These are phyloP conservation scores for Dilophus febrilis DNA, from an alignment of 2,888 invertebrate genomes.

Conservation along the genomic window DNA sequence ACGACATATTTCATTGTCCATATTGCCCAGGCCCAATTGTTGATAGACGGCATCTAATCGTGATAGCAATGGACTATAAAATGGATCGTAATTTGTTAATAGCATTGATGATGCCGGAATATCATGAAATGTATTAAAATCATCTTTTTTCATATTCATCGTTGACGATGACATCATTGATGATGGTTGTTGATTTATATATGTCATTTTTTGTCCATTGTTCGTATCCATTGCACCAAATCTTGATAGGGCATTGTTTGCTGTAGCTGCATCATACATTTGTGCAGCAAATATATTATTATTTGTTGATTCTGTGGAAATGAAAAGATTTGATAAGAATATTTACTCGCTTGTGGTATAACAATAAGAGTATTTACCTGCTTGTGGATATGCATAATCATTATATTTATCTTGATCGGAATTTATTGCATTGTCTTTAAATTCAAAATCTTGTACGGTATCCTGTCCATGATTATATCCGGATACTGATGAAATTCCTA, in stretches of 20 bases:
- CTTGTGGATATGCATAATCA: constrained; percentile 20
- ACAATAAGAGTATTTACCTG: constrained; percentile 3
- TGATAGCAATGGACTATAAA: constrained; percentile 73
- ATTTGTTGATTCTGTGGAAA: constrained; percentile 30
- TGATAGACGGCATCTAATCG: constrained; percentile 71
- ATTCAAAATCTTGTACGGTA: constrained; percentile 50
- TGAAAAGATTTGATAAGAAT: background rate
- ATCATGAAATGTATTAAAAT: constrained; percentile 73
- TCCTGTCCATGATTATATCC: constrained; percentile 27
- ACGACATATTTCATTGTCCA: constrained; percentile 49
- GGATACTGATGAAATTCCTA: constrained; percentile 25
- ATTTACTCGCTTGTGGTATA: background rate
- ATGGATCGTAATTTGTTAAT: constrained; percentile 74
- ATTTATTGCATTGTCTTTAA: constrained; percentile 49
- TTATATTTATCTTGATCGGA: constrained; percentile 25
- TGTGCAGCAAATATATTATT: constrained; percentile 16
- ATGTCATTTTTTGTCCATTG: constrained; percentile 41
- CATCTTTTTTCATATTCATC: constrained; percentile 31
- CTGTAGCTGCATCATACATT: constrained; percentile 18
- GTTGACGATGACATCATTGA: constrained; percentile 43
- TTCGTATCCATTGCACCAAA: constrained; percentile 41
- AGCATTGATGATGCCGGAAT: constrained; percentile 69
- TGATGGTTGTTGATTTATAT: constrained; percentile 35
- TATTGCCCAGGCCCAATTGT: constrained; percentile 43
- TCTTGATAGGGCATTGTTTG: constrained; percentile 24